Base-by-base conservation (phyloP, 2,888 invertebrate species). In the Cepaea hortensis region DNA sequence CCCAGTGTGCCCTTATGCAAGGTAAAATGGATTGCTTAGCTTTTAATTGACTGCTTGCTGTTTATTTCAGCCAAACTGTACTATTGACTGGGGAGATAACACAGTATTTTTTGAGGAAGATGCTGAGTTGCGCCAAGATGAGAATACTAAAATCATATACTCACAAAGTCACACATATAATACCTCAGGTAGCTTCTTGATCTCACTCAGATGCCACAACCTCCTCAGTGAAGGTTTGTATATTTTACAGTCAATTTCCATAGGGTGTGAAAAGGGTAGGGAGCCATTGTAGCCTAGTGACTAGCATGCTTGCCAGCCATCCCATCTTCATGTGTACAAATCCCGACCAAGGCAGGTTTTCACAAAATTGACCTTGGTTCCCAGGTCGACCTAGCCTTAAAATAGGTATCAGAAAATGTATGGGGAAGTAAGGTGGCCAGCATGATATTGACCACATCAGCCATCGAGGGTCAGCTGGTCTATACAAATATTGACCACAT, bases 41-140 rank as follows among this genome's bases (percentile, higher is more conserved):
- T 15, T 18, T 76, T n/a, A 18, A 76, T 76, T 6, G 15, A 76
- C 6, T 35, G 35, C 6, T 35, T 35, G 55, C 55, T 81, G n/a
- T 70, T 7, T 68, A 6, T 79, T 70, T 81, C 35, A 79, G 23
- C 35, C 83, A 7, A 61, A 72, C n/a, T 85, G 72, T 72, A 80
- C 62, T 6, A 15, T 87, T n/a, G 23, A 61, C 20, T 87, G 85
- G 83, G 77, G 62, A 4, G 82, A 81, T 15, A 23, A 46, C 61
- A 62, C 79, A 15, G 9, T 62, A 48, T 13, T 20, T n/a, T 11
- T 73, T 18, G 9, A 75, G 9, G 46, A 23, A 15, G 76, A 73
- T 13, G 48, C 62, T 15, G 62, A 46, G 3, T 20, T 84, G n/a
- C 55, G n/a, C 23, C 61, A 62, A n/a, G n/a, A 61, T 23, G 3